Conservation (phyloP, 1,140 invertebrate genomes). For the Panulirus ornatus region DNA sequence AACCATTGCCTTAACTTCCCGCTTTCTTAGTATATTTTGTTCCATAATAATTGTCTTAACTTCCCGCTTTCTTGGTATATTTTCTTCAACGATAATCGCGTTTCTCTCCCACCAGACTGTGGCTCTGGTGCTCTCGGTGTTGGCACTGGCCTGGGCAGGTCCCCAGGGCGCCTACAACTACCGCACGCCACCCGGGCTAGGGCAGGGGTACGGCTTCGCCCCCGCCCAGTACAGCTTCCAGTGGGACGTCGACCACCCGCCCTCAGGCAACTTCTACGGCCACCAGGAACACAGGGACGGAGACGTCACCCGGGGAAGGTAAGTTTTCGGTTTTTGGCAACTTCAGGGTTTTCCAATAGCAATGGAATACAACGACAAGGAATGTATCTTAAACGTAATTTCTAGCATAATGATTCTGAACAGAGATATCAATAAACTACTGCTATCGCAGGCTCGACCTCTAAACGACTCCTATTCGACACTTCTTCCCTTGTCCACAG, state of each 20-base stretch:
- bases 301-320: neutral
- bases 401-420: no score
- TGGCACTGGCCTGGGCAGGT: neutral
- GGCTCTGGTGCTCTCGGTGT: neutral
- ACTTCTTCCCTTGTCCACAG: neutral
- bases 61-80: no score
- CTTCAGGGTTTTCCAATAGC: no score
- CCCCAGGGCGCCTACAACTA: neutral
- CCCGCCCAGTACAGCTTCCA: constrained; percentile 39
- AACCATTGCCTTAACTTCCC: no score
- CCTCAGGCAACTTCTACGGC: constrained; percentile 44
- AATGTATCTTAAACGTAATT: no score
- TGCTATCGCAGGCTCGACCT: no score
- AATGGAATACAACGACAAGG: no score
- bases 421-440: no score
- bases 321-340: neutral
- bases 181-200: neutral
- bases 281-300: neutral
- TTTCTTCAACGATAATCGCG: no score
- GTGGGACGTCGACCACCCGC: constrained; percentile 39
- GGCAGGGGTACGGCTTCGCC: neutral
- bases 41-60: no score
- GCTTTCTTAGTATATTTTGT: no score
- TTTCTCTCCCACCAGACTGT: neutral
- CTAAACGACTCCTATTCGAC: no score